Conservation (phyloP, 2,797 vertebrate genomes). For the Oreochromis mossambicus region DNA sequence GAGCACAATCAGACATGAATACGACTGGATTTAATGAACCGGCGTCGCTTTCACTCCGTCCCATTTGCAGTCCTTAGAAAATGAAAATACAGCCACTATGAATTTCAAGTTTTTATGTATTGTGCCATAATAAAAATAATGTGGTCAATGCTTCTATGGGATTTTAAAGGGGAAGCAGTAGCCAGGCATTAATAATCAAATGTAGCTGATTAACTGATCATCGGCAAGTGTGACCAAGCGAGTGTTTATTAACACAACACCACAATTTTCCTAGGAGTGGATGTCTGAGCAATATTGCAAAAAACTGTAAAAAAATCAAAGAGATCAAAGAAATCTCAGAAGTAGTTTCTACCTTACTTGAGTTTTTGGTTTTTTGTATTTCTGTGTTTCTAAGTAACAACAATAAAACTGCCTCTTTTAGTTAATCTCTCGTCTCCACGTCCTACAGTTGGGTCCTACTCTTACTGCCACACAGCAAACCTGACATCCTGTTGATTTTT, state of each 20-base stretch:
- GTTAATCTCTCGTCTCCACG: background rate
- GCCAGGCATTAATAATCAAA: background rate
- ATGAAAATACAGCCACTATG: background rate
- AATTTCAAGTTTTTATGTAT: background rate
- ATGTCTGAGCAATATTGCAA: background rate
- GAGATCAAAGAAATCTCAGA: background rate
- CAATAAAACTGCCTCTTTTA: background rate
- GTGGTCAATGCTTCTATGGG: background rate
- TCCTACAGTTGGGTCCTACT: background rate
- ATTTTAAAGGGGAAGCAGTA: background rate
- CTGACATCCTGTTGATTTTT: background rate
- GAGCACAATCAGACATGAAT: background rate
- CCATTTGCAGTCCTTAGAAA: background rate
- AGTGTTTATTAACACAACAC: background rate
- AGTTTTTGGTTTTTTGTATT: background rate
- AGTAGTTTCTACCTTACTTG: background rate
- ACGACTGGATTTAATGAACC: background rate
- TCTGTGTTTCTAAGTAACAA: background rate
- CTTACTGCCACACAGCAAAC: background rate
- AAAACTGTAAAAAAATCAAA: background rate
- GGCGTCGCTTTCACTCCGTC: background rate
- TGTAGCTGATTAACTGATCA: background rate
- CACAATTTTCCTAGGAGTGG: background rate
- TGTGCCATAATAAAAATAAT: background rate
- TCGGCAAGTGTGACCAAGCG: background rate